Evolutionary conservation across 2,113 vertebrate species (phyloP), one percentile per base, ranked within the genome.

Genomic region (Actenoides lindsayi): DNA sequence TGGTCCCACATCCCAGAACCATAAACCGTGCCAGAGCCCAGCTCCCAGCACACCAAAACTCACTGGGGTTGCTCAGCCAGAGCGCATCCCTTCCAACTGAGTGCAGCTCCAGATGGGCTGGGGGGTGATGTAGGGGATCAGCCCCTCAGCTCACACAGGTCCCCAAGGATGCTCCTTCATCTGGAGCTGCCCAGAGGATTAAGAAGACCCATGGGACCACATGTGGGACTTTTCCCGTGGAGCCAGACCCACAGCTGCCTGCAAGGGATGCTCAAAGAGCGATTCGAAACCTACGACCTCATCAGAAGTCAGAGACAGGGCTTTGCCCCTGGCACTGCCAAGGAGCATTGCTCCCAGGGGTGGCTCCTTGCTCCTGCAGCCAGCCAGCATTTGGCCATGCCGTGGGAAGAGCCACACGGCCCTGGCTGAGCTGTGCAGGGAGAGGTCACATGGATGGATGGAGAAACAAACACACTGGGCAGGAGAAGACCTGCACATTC

Each of bases 231-330:
- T 89, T 8, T 11, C 14, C 37, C 41, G 17, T 7, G 16, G 46
- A 91, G 60, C 25, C 50, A 69, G 79, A 92, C 16, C 25, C 0
- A 0, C 53, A 57, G n/a, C 37, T 1, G 2, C 73, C 17, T 69
- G 44, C 50, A 85, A 85, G 16, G 30, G 10, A 50, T 35, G 17
- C n/a, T 57, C 2, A 1, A 75, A 83, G 27, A 6, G 12, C 20
- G n/a, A 39, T 28, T 46, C 46, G 41, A 62, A 76, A 50, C 27
- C 20, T 1, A 17, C 0, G 0, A 62, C 16, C 9, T 44, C 8
- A 19, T 5, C 27, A 73, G 48, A 86, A 83, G 56, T 57, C 27
- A 31, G 35, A n/a, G 35, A 39, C 27, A 62, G 33, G 14, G 21
- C n/a, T 93, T 77, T 70, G 30, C 3, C 6, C 9, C 13, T 20